Conservation (phyloP, 2,797 vertebrate genomes). For the Gephyroberyx darwinii region DNA sequence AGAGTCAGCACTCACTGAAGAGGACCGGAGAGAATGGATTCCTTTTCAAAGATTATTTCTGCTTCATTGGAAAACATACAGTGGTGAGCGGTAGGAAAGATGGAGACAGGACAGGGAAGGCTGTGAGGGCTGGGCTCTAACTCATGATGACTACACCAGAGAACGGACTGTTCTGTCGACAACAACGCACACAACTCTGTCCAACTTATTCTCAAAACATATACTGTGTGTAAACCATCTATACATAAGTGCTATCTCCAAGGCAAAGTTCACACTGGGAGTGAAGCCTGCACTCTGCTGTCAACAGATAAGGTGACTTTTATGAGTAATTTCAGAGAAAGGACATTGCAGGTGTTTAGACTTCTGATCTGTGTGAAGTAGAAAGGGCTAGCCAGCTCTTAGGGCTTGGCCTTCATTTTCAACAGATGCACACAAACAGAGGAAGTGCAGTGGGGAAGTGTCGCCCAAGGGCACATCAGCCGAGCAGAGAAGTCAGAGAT, state of each 20-base stretch:
- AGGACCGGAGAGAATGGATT: constrained; percentile 52
- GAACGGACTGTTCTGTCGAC: neutral
- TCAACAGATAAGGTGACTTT: constrained; percentile 61
- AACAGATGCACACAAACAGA: constrained; percentile 60
- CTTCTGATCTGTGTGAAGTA: constrained; percentile 61
- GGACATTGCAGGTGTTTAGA: constrained; percentile 64
- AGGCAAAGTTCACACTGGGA: constrained; percentile 49
- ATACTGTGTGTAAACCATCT: constrained; percentile 37
- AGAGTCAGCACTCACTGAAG: constrained; percentile 48
- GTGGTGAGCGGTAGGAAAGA: constrained; percentile 27
- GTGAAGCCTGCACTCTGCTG: constrained; percentile 55
- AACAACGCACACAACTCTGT: neutral
- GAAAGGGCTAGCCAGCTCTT: constrained; percentile 52
- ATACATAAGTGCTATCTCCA: constrained; percentile 56
- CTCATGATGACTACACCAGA: constrained; percentile 12
- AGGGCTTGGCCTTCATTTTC: constrained; percentile 57
- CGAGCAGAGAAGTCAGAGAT: constrained; percentile 52
- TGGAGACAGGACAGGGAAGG: neutral
- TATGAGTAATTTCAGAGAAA: constrained; percentile 54
- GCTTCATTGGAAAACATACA: constrained; percentile 23
- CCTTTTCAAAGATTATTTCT: constrained; percentile 29
- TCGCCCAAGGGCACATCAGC: constrained; percentile 66
- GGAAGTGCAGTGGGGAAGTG: constrained; percentile 38
- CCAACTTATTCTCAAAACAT: constrained; percentile 5
- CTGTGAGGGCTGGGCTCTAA: constrained; percentile 22